Evolutionary conservation across 37 sponge, comb jelly and placozoan species (phyloP).

Genomic region (Axinella damicornis): DNA sequence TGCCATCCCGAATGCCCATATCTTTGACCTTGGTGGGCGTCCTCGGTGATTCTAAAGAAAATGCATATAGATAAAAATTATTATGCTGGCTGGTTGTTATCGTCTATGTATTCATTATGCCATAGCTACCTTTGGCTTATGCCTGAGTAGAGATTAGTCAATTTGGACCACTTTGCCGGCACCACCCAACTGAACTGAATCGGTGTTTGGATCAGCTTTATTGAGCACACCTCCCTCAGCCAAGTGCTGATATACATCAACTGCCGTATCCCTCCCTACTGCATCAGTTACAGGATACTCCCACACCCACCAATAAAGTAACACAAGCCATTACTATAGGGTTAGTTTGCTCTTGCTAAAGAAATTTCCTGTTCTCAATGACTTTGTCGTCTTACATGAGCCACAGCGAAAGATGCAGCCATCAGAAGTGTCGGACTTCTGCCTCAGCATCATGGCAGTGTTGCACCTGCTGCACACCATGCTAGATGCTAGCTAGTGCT

Average conservation of each 20-base stretch:
- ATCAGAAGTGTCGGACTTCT: conserved; percentile 6
- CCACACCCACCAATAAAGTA: background rate
- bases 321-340: conserved; percentile 8
- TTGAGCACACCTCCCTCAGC: conserved; percentile 55
- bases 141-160: conserved; percentile 64
- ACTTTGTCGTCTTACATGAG: background rate
- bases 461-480: background rate
- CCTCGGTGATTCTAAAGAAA: conserved; percentile 37
- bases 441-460: background rate
- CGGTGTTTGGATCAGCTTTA: background rate
- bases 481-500: background rate
- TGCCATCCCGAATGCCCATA: conserved; percentile 77
- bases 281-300: background rate
- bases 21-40: conserved; percentile 20
- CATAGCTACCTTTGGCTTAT: conserved; percentile 71
- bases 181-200: conserved; percentile 46
- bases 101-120: no score
- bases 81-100: no score
- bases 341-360: conserved; percentile 12
- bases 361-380: no score
- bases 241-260: conserved; percentile 52
- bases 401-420: conserved; percentile 13
- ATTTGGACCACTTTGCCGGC: conserved; percentile 47
- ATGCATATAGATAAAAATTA: no score
- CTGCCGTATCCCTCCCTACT: conserved; percentile 7